These are phyloP conservation scores for Parnassius glacialis DNA, from an alignment of 2,888 invertebrate species.

Conservation along the genomic window DNA sequence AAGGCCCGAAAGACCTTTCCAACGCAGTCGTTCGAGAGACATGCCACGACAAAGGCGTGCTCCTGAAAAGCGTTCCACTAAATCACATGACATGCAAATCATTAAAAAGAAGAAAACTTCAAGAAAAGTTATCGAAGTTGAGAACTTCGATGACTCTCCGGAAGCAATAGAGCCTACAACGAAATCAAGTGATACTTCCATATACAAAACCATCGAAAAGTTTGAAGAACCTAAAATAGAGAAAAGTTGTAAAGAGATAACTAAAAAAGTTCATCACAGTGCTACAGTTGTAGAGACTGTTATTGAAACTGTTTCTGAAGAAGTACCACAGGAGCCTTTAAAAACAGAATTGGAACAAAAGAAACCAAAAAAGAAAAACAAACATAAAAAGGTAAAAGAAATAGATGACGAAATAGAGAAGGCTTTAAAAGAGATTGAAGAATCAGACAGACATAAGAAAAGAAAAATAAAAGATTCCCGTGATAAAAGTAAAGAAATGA, in stretches of 20 bases:
- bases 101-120: conserved; percentile 63
- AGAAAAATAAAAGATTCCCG: conserved; percentile 52
- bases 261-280: conserved; percentile 58
- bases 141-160: conserved; percentile 62
- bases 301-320: conserved; percentile 33
- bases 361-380: conserved; percentile 65
- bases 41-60: conserved; percentile 64
- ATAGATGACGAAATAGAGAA: conserved; percentile 67
- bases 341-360: conserved; percentile 46
- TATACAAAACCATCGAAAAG: background rate
- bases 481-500: conserved; percentile 47
- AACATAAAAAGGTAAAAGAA: conserved; percentile 58
- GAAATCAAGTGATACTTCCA: background rate
- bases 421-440: conserved; percentile 72
- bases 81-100: conserved; percentile 55
- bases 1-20: conserved; percentile 41
- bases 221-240: conserved; percentile 29
- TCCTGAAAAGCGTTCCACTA: conserved; percentile 63
- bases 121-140: conserved; percentile 67
- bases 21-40: conserved; percentile 65
- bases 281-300: conserved; percentile 51
- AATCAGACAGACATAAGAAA: conserved; percentile 59
- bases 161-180: conserved; percentile 31
- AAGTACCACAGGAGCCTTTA: conserved; percentile 34
- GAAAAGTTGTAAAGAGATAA: conserved; percentile 37